Evolutionary conservation across 2,113 vertebrate species (phyloP).

Genomic region (Rostratula benghalensis): DNA sequence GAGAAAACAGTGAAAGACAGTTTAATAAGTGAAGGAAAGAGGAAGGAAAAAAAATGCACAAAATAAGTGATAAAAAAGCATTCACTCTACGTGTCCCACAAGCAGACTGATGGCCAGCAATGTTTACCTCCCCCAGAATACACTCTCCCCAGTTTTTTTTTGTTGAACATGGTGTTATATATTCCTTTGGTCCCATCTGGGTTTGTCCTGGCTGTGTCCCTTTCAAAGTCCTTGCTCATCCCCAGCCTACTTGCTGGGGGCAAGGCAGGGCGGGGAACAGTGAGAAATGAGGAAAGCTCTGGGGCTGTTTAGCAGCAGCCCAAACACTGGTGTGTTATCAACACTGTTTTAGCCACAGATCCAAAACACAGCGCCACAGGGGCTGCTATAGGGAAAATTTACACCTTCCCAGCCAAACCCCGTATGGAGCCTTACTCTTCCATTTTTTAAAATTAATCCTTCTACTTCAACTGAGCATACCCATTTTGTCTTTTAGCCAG

Average conservation of each 20-base stretch:
- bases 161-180: not conserved
- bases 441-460: not conserved
- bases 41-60: not conserved
- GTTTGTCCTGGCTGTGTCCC: not conserved
- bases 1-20: not conserved
- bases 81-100: not conserved
- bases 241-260: not conserved
- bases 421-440: not conserved
- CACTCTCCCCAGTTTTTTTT: not conserved
- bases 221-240: not conserved
- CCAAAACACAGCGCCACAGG: not conserved
- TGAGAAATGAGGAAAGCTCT: not conserved
- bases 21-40: not conserved
- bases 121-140: not conserved
- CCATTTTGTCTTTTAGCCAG: not conserved
- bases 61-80: not conserved
- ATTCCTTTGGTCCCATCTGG: not conserved
- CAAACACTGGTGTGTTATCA: not conserved
- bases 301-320: not conserved
- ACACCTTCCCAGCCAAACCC: not conserved
- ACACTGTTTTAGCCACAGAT: not conserved
- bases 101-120: not conserved
- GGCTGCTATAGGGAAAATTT: not conserved
- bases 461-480: not conserved
- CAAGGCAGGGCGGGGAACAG: not conserved